These are phyloP conservation scores for Lacanobia wlatinum DNA, from an alignment of 2,888 invertebrate species.

Conservation along the genomic window DNA sequence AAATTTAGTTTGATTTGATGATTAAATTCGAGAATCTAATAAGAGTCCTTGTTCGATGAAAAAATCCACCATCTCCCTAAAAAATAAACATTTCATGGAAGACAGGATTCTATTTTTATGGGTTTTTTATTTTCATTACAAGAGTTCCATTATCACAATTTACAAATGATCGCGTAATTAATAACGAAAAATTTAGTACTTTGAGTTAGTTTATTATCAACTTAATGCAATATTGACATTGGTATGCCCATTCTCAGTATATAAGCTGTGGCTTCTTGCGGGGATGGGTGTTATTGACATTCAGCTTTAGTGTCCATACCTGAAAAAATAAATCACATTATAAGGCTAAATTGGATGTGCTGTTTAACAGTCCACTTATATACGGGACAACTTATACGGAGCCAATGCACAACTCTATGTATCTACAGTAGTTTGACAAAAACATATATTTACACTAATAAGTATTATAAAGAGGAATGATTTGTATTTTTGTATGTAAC, in stretches of 20 bases:
- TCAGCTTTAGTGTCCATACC: conserved; percentile 87
- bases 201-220: conserved; percentile 82
- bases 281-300: conserved; percentile 46
- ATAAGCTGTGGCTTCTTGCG: conserved; percentile 61
- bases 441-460: no score
- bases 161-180: conserved; percentile 77
- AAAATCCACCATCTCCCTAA: conserved; percentile 58
- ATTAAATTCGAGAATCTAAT: conserved; percentile 9
- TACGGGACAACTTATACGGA: background rate
- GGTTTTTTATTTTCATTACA: conserved; percentile 73
- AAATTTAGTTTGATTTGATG: conserved; percentile 63
- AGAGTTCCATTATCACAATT: conserved; percentile 70
- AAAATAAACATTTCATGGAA: conserved; percentile 75
- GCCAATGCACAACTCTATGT: background rate
- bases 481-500: no score
- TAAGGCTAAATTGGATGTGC: background rate
- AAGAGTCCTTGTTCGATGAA: conserved; percentile 8
- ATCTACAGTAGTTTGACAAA: background rate
- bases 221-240: conserved; percentile 83
- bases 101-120: conserved; percentile 81
- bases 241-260: conserved; percentile 74
- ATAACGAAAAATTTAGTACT: conserved; percentile 82
- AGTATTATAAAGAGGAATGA: no score
- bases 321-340: conserved; percentile 74
- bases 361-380: background rate